A percentile compares a stretch with the other conserved stretches of the same genome.
phyloP scores from a whole-genome alignment of 2,888 invertebrate species.

The Mesorhabditis sp. region DNA sequence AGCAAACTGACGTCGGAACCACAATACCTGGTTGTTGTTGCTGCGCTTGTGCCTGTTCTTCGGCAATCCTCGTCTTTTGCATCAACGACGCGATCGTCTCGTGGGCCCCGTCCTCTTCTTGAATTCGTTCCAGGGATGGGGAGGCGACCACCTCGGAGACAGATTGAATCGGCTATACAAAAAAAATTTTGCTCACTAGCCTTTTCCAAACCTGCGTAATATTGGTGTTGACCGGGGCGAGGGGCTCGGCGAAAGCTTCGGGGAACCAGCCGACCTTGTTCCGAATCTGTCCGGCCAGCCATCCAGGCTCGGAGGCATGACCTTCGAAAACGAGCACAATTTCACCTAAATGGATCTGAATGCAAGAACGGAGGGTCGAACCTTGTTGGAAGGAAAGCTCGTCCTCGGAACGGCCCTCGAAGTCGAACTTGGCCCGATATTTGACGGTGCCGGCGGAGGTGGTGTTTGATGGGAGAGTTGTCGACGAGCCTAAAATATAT shows the following conservation, averaged over 20 bases:
- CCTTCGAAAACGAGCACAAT: slow-evolving; percentile 74
- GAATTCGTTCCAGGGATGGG: slow-evolving; percentile 34
- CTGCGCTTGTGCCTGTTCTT: too few species aligned
- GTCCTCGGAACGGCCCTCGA: slow-evolving; percentile 79
- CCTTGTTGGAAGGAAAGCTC: slow-evolving; percentile 31
- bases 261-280: slow-evolving; percentile 69
- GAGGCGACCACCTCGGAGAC: slow-evolving; percentile 30
- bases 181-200: slow-evolving; percentile 3
- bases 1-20: too few species aligned
- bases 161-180: slow-evolving; percentile 28
- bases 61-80: neutral
- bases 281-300: slow-evolving; percentile 85
- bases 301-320: slow-evolving; percentile 90
- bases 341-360: slow-evolving; percentile 68
- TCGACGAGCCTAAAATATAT: neutral
- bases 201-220: slow-evolving; percentile 12
- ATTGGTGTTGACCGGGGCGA: slow-evolving; percentile 31
- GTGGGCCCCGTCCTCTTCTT: slow-evolving; percentile 21
- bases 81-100: neutral
- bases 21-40: too few species aligned
- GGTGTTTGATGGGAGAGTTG: neutral
- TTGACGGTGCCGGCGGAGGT: slow-evolving; percentile 62
- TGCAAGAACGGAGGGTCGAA: neutral
- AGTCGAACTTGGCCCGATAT: slow-evolving; percentile 88
- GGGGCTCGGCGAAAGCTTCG: slow-evolving; percentile 59